Percentiles rank a stretch among this genome's conserved stretches.
These are phyloP conservation scores for Promerops cafer DNA, from an alignment of 2,113 vertebrate genomes.

Conservation along the genomic window DNA sequence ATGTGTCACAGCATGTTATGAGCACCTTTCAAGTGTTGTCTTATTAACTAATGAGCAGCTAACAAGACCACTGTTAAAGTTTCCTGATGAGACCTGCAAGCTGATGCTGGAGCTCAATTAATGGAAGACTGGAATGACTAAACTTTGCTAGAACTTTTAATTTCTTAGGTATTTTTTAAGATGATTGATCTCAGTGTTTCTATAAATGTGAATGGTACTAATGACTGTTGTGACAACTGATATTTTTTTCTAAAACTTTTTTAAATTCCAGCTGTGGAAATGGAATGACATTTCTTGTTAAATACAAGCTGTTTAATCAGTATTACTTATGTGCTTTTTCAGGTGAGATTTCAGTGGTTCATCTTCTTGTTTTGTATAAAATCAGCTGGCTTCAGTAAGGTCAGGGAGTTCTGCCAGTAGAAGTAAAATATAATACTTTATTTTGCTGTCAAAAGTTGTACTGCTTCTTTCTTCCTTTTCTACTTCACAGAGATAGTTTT, in stretches of 20 bases:
- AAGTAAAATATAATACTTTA: constrained; percentile 34
- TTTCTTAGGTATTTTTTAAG: constrained; percentile 5
- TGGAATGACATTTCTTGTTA: neutral
- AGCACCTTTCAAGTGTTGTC: constrained; percentile 15
- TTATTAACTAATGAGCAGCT: neutral
- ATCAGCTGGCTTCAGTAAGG: neutral
- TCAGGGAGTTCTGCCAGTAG: neutral
- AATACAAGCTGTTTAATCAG: neutral
- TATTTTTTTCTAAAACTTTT: neutral
- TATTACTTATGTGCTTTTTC: neutral
- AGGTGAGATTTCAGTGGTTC: neutral
- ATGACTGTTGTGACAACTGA: constrained; percentile 20
- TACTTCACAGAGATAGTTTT: neutral
- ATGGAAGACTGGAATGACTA: neutral
- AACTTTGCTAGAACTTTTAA: neutral
- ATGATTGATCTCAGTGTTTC: neutral
- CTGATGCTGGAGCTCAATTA: neutral
- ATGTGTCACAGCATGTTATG: neutral
- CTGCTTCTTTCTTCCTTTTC: neutral
- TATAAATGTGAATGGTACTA: neutral
- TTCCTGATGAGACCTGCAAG: neutral
- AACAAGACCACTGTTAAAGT: neutral
- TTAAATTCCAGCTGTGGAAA: neutral
- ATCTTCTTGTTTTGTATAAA: constrained; percentile 14
- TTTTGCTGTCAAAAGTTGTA: constrained; percentile 23